Base-by-base conservation (phyloP, 1,140 invertebrate genomes). In the Hyles euphorbiae region DNA sequence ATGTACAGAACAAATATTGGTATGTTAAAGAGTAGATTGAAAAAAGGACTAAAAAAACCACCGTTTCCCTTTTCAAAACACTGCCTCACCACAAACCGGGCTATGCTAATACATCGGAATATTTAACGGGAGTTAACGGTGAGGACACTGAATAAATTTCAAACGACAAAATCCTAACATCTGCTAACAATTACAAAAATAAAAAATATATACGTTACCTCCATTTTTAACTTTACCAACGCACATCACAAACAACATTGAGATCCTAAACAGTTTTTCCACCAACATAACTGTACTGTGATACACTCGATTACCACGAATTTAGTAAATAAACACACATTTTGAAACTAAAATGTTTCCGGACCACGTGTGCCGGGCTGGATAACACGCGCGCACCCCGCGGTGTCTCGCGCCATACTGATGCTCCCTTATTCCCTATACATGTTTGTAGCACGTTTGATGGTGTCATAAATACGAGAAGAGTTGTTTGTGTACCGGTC, bases 141-240 rank as follows among this genome's bases (percentile, higher is more conserved):
- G 22, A 22, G 22, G 22, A 22, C 22, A 22, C 22, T 22, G 22
- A 22, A 22, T 22, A 22, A 22, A 22, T 22, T 22, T 22, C 22
- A 22, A 22, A 22, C 22, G 22, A 22, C 22, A 22, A 22, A 22
- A 22, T 22, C 22, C 22, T 22, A 22, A 22, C 22, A 22, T 22
- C 22, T 22, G 22, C 22, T 22, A 22, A 22, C 22, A 22, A 22
- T 22, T 22, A 22, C 22, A 22, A 22, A 22, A 22, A 22, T 22
- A 22, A 22, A 5, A 40, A n/a, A 11, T 11, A 48, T 8, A 44
- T 43, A 45, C 43, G 12, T 70, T 61, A 83, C 81, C 76, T 69
- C 76, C 78, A 81, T 85, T 85, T 60, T 63, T 71, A 46, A 81
- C 77, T 63, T 63, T 73, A 46, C 74, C 74, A 7, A 74, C 48